A percentile compares a stretch with the other conserved stretches of the same genome.
phyloP scores from a whole-genome alignment of 1,140 invertebrate species.

The Pollicipes pollicipes region DNA sequence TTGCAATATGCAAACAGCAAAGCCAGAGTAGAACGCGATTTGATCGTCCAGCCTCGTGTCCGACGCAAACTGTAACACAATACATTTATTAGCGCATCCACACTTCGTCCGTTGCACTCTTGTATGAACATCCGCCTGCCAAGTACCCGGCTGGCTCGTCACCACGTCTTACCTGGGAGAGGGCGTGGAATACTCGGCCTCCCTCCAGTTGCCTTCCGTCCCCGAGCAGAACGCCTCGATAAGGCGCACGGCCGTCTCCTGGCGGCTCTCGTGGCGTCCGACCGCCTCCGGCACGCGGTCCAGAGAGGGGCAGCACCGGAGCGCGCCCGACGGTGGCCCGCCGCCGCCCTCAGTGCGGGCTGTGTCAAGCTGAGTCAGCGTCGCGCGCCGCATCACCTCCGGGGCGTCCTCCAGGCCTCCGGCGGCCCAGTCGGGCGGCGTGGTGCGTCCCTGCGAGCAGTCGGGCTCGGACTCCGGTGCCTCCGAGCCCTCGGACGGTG shows the following conservation, averaged over 20 bases:
- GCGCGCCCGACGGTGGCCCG: too few relatives aligned
- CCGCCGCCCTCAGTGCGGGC: background rate
- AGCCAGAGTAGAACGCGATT: too few relatives aligned
- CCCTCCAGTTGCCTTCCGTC: background rate
- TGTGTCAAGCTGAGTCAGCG: background rate
- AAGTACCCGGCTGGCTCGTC: background rate
- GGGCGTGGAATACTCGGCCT: background rate
- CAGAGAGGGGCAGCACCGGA: background rate
- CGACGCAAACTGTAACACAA: too few relatives aligned
- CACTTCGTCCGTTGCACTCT: too few relatives aligned
- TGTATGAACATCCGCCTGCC: too few relatives aligned
- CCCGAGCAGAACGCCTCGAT: background rate
- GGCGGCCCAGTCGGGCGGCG: background rate
- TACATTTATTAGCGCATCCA: too few relatives aligned
- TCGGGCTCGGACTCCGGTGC: too few relatives aligned
- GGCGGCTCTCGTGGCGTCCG: background rate
- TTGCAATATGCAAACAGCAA: too few relatives aligned
- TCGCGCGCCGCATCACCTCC: background rate
- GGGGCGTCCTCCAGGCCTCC: background rate
- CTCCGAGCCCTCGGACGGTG: too few relatives aligned
- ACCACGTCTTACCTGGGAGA: background rate
- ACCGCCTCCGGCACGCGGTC: background rate
- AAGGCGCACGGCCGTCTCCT: background rate
- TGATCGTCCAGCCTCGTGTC: too few relatives aligned
- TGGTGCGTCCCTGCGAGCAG: too few relatives aligned